These are phyloP conservation scores for Sweltsa coloradensis DNA, from an alignment of 1,140 invertebrate species.

Conservation along the genomic window DNA sequence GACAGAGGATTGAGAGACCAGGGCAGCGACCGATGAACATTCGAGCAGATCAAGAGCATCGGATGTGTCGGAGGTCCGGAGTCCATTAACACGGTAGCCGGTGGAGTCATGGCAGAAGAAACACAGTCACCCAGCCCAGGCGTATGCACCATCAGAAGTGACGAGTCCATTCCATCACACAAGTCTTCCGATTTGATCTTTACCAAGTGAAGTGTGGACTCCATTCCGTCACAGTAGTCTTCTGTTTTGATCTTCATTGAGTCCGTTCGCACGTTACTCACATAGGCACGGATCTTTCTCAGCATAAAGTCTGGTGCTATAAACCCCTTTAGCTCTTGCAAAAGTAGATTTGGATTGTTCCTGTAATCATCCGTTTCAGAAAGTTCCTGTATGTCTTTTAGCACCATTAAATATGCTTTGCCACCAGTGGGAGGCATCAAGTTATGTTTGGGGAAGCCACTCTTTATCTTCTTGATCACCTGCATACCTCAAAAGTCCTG, in stretches of 20 bases:
- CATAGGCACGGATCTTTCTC: conserved; percentile 59
- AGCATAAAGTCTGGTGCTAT: conserved; percentile 58
- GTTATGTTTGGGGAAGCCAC: conserved; percentile 63
- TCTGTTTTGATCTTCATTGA: too few relatives aligned
- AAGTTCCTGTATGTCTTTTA: conserved; percentile 66
- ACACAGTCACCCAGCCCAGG: background rate
- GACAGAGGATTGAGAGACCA: conserved; percentile 7
- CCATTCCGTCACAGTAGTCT: background rate
- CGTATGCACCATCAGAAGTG: background rate
- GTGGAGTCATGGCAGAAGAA: conserved; percentile 23
- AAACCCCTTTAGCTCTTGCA: conserved; percentile 57
- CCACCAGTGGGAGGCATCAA: conserved; percentile 63
- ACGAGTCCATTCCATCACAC: background rate
- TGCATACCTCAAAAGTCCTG: conserved; percentile 61
- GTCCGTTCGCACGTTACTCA: too few relatives aligned
- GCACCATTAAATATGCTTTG: conserved; percentile 66
- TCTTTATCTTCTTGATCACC: conserved; percentile 72
- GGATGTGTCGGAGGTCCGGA: conserved; percentile 15
- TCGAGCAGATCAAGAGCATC: conserved; percentile 11
- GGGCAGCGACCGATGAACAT: conserved; percentile 6
- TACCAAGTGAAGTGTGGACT: background rate
- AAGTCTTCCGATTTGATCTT: background rate
- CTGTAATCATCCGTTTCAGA: conserved; percentile 55
- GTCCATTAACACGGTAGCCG: conserved; percentile 22
- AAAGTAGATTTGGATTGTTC: conserved; percentile 48